Base-by-base conservation (phyloP, 1,140 invertebrate species). In the Drosophila willistoni region DNA sequence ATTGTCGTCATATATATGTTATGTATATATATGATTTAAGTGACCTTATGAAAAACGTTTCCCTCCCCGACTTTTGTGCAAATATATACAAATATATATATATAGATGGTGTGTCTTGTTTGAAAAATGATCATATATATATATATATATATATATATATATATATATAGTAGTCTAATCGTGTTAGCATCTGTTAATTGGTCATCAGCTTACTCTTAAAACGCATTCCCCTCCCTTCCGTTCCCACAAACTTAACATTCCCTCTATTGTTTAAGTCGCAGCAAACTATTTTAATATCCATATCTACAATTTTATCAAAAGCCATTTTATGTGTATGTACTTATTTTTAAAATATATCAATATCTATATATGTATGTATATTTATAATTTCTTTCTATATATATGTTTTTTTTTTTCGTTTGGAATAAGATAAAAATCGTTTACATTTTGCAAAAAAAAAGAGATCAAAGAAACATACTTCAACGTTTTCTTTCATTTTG, bases 251-350 rank as follows among this genome's bases (percentile, higher is more conserved):
- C 42, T 17, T 7, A 4, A 25, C 19, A 25, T 56, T 2, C 29
- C 33, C 7, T 34, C 1, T 59, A 56, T n/a, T 10, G 1, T 10
- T 59, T 59, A 59, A 62, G 60, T 44, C 39, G 34, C 60, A 19
- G 29, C n/a, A 33, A 29, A 36, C 9, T 59, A 59, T 59, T 59
- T 59, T 14, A 9, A 59, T 59, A 59, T 25, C 4, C 51, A 39
- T 4, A 51, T 51, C 17, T 51, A 22, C 17, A 51, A 59, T 36
- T 59, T 59, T 59, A 59, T 59, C 36, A 59, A 59, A 59, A 59
- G 56, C 56, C 56, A 59, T 59, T 59, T 59, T 59, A 59, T 59
- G 33, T 59, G 33, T 59, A 59, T 59, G 56, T 36, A 59, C 25
- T 36, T 59, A 59, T 41, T 51, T 44, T 54, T 59, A 71, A 14